These are phyloP conservation scores for Sorex fumeus DNA, from an alignment of 2,113 vertebrate species.

Conservation along the genomic window DNA sequence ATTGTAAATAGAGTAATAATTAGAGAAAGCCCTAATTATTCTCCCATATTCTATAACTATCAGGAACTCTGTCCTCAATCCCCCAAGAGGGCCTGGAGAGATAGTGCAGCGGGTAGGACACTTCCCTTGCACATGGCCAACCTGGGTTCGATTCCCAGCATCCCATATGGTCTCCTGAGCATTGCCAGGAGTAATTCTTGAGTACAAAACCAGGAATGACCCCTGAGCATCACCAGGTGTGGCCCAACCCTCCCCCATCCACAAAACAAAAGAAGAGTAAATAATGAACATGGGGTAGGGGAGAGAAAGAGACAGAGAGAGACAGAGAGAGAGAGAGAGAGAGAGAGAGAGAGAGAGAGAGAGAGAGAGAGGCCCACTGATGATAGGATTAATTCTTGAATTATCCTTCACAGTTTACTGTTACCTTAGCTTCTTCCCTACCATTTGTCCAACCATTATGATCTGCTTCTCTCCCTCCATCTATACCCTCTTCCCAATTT, in stretches of 20 bases:
- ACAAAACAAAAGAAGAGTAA: neutral
- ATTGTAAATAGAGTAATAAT: conserved; percentile 68
- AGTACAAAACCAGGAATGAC: no score
- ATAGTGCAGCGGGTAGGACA: no score
- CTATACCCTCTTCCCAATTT: no score
- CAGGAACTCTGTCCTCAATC: conserved; percentile 18
- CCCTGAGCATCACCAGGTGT: no score
- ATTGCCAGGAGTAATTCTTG: no score
- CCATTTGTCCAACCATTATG: neutral
- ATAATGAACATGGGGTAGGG: neutral
- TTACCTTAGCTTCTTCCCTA: neutral
- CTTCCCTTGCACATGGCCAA: no score
- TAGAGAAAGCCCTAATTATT: conserved; percentile 61
- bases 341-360: conserved; percentile 10
- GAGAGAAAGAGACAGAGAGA: conserved; percentile 12
- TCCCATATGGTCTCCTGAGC: no score
- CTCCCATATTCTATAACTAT: conserved; percentile 50
- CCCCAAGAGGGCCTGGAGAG: neutral
- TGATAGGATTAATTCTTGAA: conserved; percentile 64
- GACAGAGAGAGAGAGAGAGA: conserved; percentile 27
- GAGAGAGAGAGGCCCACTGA: neutral
- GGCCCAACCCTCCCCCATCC: no score
- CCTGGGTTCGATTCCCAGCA: no score
- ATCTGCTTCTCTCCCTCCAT: neutral
- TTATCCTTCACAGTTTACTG: conserved; percentile 66